Evolutionary conservation across 2,888 invertebrate genomes (phyloP).

Genomic region (Himalopsyche tibetana): DNA sequence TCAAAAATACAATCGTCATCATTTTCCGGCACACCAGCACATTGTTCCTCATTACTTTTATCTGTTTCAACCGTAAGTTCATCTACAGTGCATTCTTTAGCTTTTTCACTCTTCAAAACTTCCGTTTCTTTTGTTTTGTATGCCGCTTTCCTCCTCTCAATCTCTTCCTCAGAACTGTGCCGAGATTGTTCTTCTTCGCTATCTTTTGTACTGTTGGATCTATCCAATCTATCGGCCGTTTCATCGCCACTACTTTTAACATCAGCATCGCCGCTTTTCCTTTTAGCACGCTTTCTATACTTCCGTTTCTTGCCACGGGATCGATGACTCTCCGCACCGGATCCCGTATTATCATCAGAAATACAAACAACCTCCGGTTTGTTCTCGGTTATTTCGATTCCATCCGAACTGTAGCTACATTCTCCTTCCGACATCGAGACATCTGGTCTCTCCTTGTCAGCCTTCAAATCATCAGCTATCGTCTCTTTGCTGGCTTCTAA

Average conservation of each 20-base stretch:
- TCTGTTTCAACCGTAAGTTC: slow-evolving; percentile 46
- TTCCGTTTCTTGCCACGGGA: slow-evolving; percentile 67
- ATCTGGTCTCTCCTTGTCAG: slow-evolving; percentile 46
- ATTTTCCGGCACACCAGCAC: slow-evolving; percentile 48
- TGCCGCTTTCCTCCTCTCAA: background rate
- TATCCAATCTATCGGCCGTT: background rate
- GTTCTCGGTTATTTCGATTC: slow-evolving; percentile 70
- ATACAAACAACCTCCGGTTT: slow-evolving; percentile 77
- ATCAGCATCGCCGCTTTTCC: slow-evolving; percentile 72
- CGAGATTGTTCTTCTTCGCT: background rate
- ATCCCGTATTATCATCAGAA: slow-evolving; percentile 71
- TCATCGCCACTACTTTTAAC: slow-evolving; percentile 61
- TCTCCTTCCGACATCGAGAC: slow-evolving; percentile 70
- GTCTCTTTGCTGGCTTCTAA: background rate
- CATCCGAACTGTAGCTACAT: slow-evolving; percentile 71
- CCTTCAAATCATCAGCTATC: background rate
- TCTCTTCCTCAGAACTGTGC: slow-evolving; percentile 20
- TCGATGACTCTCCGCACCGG: background rate
- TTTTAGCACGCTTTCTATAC: slow-evolving; percentile 71
- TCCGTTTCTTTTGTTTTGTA: background rate
- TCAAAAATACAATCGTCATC: slow-evolving; percentile 66
- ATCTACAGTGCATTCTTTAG: slow-evolving; percentile 8
- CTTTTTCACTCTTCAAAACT: slow-evolving; percentile 7
- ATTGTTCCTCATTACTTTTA: slow-evolving; percentile 59
- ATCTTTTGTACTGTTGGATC: background rate